Evolutionary conservation across 2,113 vertebrate genomes (phyloP).

Genomic region (Forbesichthys papilliferus): DNA sequence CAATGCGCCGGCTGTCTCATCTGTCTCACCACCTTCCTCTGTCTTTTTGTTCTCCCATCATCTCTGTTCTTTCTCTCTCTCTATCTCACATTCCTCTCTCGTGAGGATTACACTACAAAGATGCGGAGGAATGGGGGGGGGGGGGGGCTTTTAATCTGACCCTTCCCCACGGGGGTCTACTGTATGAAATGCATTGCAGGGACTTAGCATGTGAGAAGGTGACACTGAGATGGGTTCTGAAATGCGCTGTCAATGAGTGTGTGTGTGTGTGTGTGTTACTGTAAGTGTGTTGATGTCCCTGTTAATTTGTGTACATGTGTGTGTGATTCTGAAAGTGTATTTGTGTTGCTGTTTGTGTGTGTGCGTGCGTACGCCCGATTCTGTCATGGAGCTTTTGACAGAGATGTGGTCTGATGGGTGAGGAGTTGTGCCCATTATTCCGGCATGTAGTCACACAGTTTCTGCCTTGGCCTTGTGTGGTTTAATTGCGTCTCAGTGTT

Average conservation of each 20-base stretch:
- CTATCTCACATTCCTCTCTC: not conserved
- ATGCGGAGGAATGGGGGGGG: not conserved
- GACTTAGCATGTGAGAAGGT: not conserved
- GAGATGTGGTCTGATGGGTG: constrained; percentile 31
- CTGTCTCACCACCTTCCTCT: not conserved
- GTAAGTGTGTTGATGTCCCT: not conserved
- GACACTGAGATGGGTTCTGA: not conserved
- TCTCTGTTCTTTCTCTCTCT: not conserved
- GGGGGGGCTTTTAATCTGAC: not conserved
- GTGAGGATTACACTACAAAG: not conserved
- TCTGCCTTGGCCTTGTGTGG: constrained; percentile 22
- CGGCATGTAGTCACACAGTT: constrained; percentile 26
- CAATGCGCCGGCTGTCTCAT: too few relatives aligned
- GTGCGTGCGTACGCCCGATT: not conserved
- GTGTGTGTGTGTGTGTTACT: constrained; percentile 18
- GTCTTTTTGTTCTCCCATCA: not conserved
- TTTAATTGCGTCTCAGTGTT: constrained; percentile 58
- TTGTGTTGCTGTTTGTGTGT: not conserved
- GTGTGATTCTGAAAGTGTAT: not conserved
- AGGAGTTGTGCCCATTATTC: constrained; percentile 44
- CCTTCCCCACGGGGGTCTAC: not conserved
- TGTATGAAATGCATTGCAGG: not conserved
- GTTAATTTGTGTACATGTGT: not conserved
- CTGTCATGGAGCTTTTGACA: constrained; percentile 1
- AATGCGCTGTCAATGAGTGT: not conserved